phyloP scores from a whole-genome alignment of 2,113 vertebrate genomes.

The Muntiacus reevesi region DNA sequence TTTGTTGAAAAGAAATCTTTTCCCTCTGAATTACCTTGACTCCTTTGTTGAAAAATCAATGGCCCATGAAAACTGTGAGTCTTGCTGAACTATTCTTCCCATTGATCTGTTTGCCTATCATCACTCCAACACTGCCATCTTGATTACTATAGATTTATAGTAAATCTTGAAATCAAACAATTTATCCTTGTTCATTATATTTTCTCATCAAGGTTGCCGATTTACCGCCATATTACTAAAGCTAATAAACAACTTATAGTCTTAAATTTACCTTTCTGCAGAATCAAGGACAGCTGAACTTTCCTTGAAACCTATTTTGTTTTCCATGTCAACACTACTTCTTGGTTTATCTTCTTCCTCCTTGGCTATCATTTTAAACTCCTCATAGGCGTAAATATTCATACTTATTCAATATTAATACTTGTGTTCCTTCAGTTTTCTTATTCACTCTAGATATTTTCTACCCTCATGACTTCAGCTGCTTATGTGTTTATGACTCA shows the following conservation, averaged over 20 bases:
- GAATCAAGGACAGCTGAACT: background rate
- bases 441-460: background rate
- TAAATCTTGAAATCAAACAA: background rate
- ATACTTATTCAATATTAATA: background rate
- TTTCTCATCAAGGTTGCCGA: background rate
- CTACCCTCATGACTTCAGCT: background rate
- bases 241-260: background rate
- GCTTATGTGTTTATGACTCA: background rate
- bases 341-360: background rate
- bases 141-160: background rate
- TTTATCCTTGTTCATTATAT: background rate
- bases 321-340: background rate
- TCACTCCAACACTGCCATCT: background rate
- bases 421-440: background rate
- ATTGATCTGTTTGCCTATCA: background rate
- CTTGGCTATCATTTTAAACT: background rate
- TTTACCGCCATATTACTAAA: background rate
- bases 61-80: background rate
- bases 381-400: background rate
- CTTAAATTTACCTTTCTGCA: background rate
- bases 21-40: background rate
- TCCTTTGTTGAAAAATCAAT: background rate
- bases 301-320: background rate
- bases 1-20: background rate
- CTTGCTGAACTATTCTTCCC: background rate